Base-by-base conservation (phyloP, 1,140 invertebrate species). In the Heliconius himera region DNA sequence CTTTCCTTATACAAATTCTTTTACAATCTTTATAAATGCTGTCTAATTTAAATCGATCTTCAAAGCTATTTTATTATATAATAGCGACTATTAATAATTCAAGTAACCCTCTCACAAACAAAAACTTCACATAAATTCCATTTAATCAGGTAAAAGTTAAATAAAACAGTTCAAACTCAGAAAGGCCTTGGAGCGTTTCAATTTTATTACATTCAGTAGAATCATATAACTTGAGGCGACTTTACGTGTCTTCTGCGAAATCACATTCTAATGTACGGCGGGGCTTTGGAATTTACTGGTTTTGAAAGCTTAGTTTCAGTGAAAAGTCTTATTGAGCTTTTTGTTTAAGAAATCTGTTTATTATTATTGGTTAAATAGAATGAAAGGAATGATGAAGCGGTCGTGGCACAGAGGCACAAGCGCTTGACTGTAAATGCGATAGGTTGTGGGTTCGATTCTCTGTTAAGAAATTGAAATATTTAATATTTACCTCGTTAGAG, bases 151-250 rank as follows among this genome's bases (percentile, higher is more conserved):
- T 66, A 66, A 66, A 66, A 29, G 22, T 66, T 66, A 66, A 66
- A 66, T 66, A 66, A 66, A 66, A 29, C 60, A 66, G 22, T 66
- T 66, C 5, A 11, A 60, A 60, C 22, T 60, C 56, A 22, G 11
- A 29, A 66, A 66, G 22, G 26, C 60, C 60, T 66, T 1, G 60
- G 22, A 4, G 60, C 22, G 60, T 66, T 66, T 66, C 60, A 66
- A 29, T 66, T 66, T 66, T 66, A 66, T 66, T 66, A 66, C 60
- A 66, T 66, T 66, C 60, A 66, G 60, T 29, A 13, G 60, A 66
- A 66, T 66, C 60, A 26, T 29, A 66, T 66, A 66, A 66, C 60
- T 66, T 29, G 60, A 66, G 60, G 60, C 60, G 26, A 66, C 60
- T 66, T 66, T 29, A 29, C 60, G 60, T 66, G 60, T 66, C 60